phyloP scores from a whole-genome alignment of 2,888 invertebrate species.

The Blera fallax region DNA sequence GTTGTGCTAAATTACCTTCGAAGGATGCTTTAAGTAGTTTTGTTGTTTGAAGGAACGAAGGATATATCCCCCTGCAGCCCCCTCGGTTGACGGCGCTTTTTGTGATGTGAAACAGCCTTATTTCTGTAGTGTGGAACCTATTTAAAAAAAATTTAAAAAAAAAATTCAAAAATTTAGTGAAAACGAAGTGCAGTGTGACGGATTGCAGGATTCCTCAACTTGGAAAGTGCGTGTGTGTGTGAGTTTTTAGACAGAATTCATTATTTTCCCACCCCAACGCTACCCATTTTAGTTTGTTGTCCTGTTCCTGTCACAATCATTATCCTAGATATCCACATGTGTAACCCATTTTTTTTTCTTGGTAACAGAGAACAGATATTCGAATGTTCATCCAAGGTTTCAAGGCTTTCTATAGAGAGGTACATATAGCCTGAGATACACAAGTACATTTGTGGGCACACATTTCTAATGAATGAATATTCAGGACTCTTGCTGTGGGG shows the following conservation, averaged over 20 bases:
- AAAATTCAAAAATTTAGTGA: neutral
- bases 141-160: neutral
- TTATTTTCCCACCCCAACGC: too few species aligned
- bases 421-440: neutral
- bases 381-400: constrained; percentile 6
- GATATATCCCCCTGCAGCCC: too few species aligned
- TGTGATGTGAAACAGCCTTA: constrained; percentile 19
- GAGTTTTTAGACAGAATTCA: neutral
- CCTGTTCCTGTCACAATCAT: neutral
- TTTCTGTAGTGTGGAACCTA: constrained; percentile 18
- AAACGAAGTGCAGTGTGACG: neutral
- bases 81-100: too few species aligned
- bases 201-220: constrained; percentile 8
- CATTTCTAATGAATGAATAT: constrained; percentile 42
- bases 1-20: constrained; percentile 27
- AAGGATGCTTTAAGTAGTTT: neutral
- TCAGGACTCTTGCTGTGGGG: neutral
- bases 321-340: neutral
- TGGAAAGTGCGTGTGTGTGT: neutral
- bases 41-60: neutral
- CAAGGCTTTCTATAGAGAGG: constrained; percentile 19
- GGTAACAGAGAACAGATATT: neutral
- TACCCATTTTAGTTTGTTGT: too few species aligned
- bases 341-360: constrained; percentile 33
- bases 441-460: too few species aligned